phyloP scores from a whole-genome alignment of 1,140 invertebrate genomes.

The Hycleus cichorii region DNA sequence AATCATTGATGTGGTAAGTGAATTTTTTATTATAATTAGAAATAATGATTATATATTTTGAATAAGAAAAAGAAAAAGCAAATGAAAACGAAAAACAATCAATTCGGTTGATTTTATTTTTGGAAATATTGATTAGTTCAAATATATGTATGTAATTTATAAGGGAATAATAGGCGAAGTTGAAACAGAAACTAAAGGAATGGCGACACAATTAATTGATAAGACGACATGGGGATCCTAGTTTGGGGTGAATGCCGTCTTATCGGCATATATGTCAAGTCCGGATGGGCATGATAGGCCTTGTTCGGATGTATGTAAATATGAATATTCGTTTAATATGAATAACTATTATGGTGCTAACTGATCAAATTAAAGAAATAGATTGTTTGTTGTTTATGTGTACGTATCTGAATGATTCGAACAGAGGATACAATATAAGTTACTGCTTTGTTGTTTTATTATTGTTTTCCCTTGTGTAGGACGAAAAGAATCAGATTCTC shows the following conservation, averaged over 20 bases:
- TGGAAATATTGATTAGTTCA: conserved; percentile 11
- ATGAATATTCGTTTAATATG: conserved; percentile 11
- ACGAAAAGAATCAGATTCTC: conserved; percentile 65
- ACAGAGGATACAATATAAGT: conserved; percentile 16
- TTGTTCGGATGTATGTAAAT: conserved; percentile 11
- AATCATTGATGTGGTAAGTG: conserved; percentile 97
- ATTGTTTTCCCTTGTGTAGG: conserved; percentile 49
- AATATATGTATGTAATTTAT: not conserved
- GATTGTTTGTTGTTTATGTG: not conserved
- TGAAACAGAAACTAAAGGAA: conserved; percentile 13
- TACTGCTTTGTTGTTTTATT: conserved; percentile 32
- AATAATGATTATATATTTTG: not conserved
- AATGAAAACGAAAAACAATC: too few species aligned
- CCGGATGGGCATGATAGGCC: conserved; percentile 10
- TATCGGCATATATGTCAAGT: conserved; percentile 12
- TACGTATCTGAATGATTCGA: conserved; percentile 9
- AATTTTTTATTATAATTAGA: not conserved
- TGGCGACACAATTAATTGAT: conserved; percentile 15
- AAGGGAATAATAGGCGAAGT: conserved; percentile 6
- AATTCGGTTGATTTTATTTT: not conserved
- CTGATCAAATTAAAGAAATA: conserved; percentile 9
- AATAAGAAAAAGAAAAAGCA: not conserved
- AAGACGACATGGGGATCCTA: conserved; percentile 11
- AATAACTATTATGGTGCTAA: conserved; percentile 8
- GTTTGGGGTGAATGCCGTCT: conserved; percentile 14